Percentiles rank a stretch among this genome's conserved stretches.
Conservation (phyloP, 2,888 invertebrate species). For the Amaurobius ferox region DNA sequence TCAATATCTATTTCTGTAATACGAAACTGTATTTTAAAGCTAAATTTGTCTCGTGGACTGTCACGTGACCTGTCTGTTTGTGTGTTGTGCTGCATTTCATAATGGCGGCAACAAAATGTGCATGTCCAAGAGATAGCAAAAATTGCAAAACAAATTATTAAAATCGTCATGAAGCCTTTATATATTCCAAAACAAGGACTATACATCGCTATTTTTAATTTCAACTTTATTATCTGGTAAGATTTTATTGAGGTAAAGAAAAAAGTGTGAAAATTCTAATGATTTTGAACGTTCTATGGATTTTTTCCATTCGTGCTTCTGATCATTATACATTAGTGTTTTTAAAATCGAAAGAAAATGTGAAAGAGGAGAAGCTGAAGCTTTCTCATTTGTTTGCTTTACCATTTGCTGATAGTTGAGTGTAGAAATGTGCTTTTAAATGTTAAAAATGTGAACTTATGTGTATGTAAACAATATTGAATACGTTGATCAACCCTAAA, state of each 20-base stretch:
- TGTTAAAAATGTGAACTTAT: neutral
- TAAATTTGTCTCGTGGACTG: conserved; percentile 71
- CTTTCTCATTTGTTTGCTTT: too few relatives aligned
- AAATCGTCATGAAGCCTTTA: neutral
- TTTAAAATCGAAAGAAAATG: too few relatives aligned
- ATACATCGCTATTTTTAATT: neutral
- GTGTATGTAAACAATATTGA: neutral
- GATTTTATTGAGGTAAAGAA: neutral
- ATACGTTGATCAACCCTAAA: neutral
- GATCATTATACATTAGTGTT: too few relatives aligned
- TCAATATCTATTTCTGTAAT: conserved; percentile 26
- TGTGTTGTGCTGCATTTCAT: conserved; percentile 57
- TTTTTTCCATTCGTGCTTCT: too few relatives aligned
- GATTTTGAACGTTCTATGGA: too few relatives aligned
- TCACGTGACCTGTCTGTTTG: conserved; percentile 72
- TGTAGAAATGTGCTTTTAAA: too few relatives aligned
- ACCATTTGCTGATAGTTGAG: too few relatives aligned
- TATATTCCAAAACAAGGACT: neutral
- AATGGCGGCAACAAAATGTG: conserved; percentile 56
- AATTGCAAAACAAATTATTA: neutral
- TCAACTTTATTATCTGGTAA: neutral
- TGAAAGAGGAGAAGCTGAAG: too few relatives aligned
- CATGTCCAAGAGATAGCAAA: neutral
- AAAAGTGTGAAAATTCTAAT: too few relatives aligned
- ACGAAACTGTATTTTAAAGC: conserved; percentile 50